Base-by-base conservation (phyloP, 2,797 vertebrate genomes). In the Margarornis squamiger region DNA sequence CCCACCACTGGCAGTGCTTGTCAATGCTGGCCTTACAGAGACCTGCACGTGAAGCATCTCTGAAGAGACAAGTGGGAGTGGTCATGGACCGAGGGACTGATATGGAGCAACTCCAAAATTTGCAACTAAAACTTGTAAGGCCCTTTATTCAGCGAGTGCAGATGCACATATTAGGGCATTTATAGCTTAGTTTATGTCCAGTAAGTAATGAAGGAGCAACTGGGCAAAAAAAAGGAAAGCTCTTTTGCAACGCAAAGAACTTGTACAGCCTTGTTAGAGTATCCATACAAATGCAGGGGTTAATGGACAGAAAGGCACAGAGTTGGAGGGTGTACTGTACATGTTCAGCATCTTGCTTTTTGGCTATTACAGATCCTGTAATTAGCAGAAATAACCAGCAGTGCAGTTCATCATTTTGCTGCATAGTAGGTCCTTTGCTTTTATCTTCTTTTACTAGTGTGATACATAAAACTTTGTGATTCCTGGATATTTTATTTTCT, bases 401-500 rank as follows among this genome's bases (percentile, higher is more conserved):
- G 7, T 55, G 38, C 8, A 1, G 75, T 76, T 68, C 29, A 78
- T 70, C 29, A 48, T 75, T 86, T 68, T 88, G 24, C 61, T 83
- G 12, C n/a, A 41, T 26, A 43, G 29, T 49, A 27, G 24, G 29
- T 72, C 45, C 29, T 75, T 57, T 79, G 46, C 61, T 84, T 93
- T 76, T 91, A 51, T 86, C 49, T 75, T 84, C 59, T 46, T 94
- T 88, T 49, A 59, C 36, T 67, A 14, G 46, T 51, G 27, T 75
- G 57, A 51, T 75, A 58, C 15, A 73, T 51, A 66, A 93, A 86
- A 80, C 21, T 32, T 57, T 19, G 34, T 72, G 67, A 70, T 81
- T 92, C 79, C 57, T 89, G 29, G 7, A 23, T 93, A n/a, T 73
- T 78, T 90, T 85, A 51, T 92, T 91, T 95, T 89, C 41, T 88